Evolutionary conservation across 2,888 invertebrate genomes (phyloP).

Genomic region (Tanytarsus gracilentus): DNA sequence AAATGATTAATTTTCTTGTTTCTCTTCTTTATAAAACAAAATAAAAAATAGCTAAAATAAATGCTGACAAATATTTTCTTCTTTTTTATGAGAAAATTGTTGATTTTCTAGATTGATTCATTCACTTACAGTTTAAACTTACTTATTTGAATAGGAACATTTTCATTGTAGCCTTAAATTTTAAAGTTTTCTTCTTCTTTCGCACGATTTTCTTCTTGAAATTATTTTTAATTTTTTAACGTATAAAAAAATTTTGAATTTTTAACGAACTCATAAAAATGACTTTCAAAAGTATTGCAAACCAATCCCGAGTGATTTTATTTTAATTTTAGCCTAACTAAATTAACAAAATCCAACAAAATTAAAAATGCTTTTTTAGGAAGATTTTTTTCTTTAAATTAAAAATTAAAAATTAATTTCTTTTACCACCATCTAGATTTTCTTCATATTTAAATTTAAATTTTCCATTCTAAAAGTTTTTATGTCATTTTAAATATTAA

Average conservation of each 20-base stretch:
- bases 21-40: neutral
- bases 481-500: slow-evolving; percentile 19
- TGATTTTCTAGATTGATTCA: neutral
- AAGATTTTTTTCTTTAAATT: slow-evolving; percentile 11
- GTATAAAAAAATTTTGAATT: neutral
- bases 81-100: neutral
- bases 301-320: neutral
- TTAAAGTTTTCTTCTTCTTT: neutral
- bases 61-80: too few species aligned
- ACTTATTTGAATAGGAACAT: slow-evolving; percentile 8
- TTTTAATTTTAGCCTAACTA: neutral
- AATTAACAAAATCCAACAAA: neutral
- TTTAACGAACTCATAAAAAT: neutral
- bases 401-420: neutral
- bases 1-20: neutral
- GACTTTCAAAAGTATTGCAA: neutral
- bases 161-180: slow-evolving; percentile 11
- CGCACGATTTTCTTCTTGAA: neutral
- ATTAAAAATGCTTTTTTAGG: neutral
- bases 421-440: neutral
- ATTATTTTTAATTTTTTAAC: neutral
- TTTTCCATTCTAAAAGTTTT: neutral
- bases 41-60: too few species aligned
- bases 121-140: neutral
- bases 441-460: slow-evolving; percentile 13